phyloP scores from a whole-genome alignment of 92 coral and sea anemone genomes.

The Ricordea florida region DNA sequence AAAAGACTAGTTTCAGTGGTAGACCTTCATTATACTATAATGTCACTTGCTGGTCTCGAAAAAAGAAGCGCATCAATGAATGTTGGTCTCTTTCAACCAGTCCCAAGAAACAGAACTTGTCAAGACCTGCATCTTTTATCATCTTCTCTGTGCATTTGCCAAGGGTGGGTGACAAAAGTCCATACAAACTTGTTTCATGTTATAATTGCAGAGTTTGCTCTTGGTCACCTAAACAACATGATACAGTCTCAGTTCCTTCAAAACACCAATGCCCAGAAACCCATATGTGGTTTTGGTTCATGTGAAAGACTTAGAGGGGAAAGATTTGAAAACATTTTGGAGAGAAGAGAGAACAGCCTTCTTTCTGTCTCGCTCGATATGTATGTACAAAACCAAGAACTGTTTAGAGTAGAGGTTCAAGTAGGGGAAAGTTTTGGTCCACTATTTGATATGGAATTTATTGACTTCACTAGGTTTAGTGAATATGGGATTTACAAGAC shows the following conservation, averaged over 20 bases:
- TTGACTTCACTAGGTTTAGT: conserved; percentile 34
- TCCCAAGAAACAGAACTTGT: conserved; percentile 69
- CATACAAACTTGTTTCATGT: conserved; percentile 41
- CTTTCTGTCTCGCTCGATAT: conserved; percentile 44
- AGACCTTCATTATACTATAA: conserved; percentile 68
- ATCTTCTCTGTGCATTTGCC: conserved; percentile 73
- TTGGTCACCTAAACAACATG: conserved; percentile 69
- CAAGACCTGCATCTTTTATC: conserved; percentile 54
- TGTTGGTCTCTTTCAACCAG: conserved; percentile 54
- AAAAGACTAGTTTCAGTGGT: conserved; percentile 51
- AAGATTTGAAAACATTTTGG: conserved; percentile 37
- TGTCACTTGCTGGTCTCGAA: conserved; percentile 47
- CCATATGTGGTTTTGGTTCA: conserved; percentile 18
- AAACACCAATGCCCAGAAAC: background rate
- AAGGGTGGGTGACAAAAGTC: conserved; percentile 57
- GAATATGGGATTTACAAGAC: conserved; percentile 27
- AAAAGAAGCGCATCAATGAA: conserved; percentile 20
- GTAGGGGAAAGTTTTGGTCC: conserved; percentile 42
- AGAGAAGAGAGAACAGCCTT: conserved; percentile 30
- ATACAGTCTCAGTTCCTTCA: conserved; percentile 61
- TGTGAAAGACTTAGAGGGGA: conserved; percentile 60
- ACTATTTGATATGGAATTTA: conserved; percentile 46
- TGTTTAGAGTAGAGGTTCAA: conserved; percentile 64
- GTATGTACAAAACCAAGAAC: conserved; percentile 56
- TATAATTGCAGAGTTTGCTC: conserved; percentile 82